These are phyloP conservation scores for Dolichomitus sp. DNA, from an alignment of 2,888 invertebrate genomes.

Conservation along the genomic window DNA sequence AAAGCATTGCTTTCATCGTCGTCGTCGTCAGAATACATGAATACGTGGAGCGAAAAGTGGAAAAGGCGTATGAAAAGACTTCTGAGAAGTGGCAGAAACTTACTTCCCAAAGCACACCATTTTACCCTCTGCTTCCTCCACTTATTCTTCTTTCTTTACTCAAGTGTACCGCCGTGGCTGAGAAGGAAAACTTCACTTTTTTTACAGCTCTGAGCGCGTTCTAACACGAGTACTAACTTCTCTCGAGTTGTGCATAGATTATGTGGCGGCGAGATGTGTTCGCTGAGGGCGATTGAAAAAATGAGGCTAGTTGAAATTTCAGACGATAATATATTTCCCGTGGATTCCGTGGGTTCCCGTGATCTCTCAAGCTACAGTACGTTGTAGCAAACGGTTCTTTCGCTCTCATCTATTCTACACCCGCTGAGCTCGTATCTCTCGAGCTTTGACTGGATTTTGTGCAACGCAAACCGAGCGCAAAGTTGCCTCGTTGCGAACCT, in stretches of 20 bases:
- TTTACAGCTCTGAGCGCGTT: background rate
- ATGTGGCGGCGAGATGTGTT: conserved; percentile 1
- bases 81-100: conserved; percentile 4
- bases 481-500: background rate
- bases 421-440: conserved; percentile 13
- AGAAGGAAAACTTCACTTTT: background rate
- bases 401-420: background rate
- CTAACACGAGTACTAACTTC: conserved; percentile 36
- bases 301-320: conserved; percentile 44
- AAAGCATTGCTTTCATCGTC: conserved; percentile 51
- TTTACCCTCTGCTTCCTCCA: background rate
- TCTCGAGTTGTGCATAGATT: conserved; percentile 44
- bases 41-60: conserved; percentile 35
- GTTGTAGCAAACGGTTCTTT: conserved; percentile 2
- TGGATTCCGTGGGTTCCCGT: conserved; percentile 7
- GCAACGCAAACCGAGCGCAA: background rate
- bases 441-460: conserved; percentile 24
- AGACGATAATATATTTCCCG: conserved; percentile 45
- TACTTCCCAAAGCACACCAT: conserved; percentile 17
- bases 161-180: conserved; percentile 1
- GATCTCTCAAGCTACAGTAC: conserved; percentile 9
- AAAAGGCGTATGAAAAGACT: conserved; percentile 30
- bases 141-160: conserved; percentile 29
- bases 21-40: conserved; percentile 58
- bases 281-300: conserved; percentile 43